Evolutionary conservation across 2,113 vertebrate species (phyloP).

Genomic region (Varanus komodoensis): DNA sequence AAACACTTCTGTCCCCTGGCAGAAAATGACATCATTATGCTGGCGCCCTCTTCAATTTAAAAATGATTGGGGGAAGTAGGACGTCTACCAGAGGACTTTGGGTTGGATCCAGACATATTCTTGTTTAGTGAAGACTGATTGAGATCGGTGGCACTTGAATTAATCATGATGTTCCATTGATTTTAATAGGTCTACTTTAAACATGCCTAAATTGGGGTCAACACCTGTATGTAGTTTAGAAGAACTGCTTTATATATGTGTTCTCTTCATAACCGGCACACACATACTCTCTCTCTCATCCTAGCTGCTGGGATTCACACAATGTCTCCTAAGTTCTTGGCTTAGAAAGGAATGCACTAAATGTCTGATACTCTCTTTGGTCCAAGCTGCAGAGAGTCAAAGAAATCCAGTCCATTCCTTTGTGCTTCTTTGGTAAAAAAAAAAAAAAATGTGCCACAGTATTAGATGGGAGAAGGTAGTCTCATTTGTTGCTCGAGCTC

Average conservation of each 20-base stretch:
- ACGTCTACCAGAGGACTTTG: too few relatives aligned
- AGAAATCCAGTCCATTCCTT: background rate
- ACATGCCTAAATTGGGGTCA: background rate
- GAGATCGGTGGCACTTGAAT: too few relatives aligned
- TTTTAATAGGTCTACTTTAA: too few relatives aligned
- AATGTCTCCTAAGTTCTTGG: background rate
- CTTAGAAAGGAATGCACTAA: background rate
- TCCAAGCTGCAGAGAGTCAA: background rate
- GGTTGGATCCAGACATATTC: too few relatives aligned
- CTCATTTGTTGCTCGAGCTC: conserved; percentile 9
- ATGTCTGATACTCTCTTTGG: background rate
- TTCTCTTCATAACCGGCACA: background rate
- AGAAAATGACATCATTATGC: too few relatives aligned
- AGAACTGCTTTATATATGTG: background rate
- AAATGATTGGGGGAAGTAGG: too few relatives aligned
- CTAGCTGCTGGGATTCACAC: background rate
- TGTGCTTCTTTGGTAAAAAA: conserved; percentile 1
- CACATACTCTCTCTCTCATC: background rate
- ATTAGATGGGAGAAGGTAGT: conserved; percentile 6
- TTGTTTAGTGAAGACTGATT: too few relatives aligned
- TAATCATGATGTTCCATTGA: too few relatives aligned
- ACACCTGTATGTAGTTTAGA: background rate
- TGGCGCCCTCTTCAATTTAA: too few relatives aligned
- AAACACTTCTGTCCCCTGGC: too few relatives aligned
- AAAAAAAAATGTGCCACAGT: conserved; percentile 1